Base-by-base conservation (phyloP, 2,113 vertebrate genomes). In the Plectropomus leopardus region DNA sequence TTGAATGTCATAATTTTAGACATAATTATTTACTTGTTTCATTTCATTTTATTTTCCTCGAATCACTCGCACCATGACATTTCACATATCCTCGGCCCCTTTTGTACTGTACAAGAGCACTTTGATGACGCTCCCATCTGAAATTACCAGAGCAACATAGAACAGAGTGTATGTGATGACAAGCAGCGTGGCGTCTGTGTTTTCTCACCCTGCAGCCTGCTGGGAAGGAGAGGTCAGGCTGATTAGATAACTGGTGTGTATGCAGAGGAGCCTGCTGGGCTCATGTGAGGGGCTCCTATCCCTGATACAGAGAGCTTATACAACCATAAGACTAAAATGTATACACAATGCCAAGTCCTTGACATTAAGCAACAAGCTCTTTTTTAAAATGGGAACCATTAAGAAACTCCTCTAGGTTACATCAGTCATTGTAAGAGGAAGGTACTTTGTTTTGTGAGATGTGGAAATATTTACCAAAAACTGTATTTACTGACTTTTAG, bases 161-260 rank as follows among this genome's bases (percentile, higher is more conserved):
- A 65, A 24, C 67, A 77, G 63, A 84, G 66, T 47, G 59, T 51
- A 69, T 66, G 78, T 30, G 65, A 74, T 28, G 70, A 80, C 77
- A 64, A 73, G 47, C 85, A 36, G 81, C 23, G 69, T 60, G 26
- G 72, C 26, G 70, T 82, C 90, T 93, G 90, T 81, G 71, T 86
- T 88, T 93, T 91, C 86, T 94, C 90, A 89, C 71, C 45, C 69
- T 28, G 51, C 57, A 45, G 68, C 75, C 77, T 54, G 82, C 79
- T 67, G 87, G 60, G 81, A 84, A 76, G 54, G 71, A 71, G 82
- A 82, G 86, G 82, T 90, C 89, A 74, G 34, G n/a, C 76, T 90
- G 93, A 94, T 93, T 93, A 94, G 92, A 94, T 93, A 92, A 88
- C 51, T 78, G 78, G 24, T 80, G 77, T 82, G 86, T 76, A 85